Evolutionary conservation across 2,113 vertebrate genomes (phyloP).

Genomic region (Tapirus terrestris): DNA sequence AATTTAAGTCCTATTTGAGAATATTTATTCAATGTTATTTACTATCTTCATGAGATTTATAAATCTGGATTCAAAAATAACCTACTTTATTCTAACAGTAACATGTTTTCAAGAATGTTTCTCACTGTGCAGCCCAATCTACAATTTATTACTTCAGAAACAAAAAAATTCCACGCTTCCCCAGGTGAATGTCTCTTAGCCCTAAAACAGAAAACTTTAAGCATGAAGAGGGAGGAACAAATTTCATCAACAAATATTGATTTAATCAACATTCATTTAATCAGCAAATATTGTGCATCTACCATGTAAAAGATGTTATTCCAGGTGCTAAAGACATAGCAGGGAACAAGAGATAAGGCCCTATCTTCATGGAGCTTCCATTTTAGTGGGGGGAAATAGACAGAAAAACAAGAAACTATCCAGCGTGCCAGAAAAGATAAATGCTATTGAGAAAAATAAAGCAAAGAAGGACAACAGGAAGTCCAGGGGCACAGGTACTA

Average conservation of each 20-base stretch:
- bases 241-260: not conserved
- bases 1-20: not conserved
- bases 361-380: not conserved
- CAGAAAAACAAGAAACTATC: not conserved
- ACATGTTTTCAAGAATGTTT: not conserved
- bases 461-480: not conserved
- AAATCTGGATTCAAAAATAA: constrained; percentile 31
- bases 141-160: not conserved
- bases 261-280: not conserved
- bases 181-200: not conserved
- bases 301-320: not conserved
- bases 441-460: not conserved
- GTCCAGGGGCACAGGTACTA: not conserved
- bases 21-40: not conserved
- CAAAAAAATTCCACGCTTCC: not conserved
- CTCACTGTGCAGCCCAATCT: not conserved
- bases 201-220: not conserved
- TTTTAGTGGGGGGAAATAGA: not conserved
- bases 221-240: not conserved
- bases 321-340: not conserved
- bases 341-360: not conserved
- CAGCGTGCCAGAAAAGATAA: not conserved
- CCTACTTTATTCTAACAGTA: not conserved
- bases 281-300: not conserved
- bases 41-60: not conserved